Base-by-base conservation (phyloP, 1,140 invertebrate genomes). In the Drosophila persimilis region DNA sequence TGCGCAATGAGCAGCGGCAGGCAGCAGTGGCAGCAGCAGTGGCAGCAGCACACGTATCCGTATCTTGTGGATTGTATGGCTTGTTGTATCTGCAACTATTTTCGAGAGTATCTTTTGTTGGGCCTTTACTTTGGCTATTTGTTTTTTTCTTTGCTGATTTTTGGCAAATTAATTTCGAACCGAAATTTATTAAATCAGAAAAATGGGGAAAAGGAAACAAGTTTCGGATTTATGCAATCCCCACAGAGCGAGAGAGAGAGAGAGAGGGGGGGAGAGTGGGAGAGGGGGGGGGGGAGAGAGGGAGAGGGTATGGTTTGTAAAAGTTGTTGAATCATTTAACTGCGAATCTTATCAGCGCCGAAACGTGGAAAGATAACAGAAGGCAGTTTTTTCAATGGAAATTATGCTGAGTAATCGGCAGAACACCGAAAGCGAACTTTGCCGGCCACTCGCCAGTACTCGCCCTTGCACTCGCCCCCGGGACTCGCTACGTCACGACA, bases 1-100 rank as follows among this genome's bases (percentile, higher is more conserved):
- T 85, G 80, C 80, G 80, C 80, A 85, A 85, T 85, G 80, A 83
- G 79, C 74, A 70, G 29, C 11, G 9, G 24, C 11, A 15, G 24
- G 31, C 39, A 51, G 45, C 50, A 51, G 24, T 39, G 39, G n/a
- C 67, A 46, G 29, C 52, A 45, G 26, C 15, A 53, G 11, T 17
- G 3, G 9, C 31, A 53, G 15, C 41, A 29, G 31, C 50, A 72
- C 35, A 53, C 13, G 31, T 52, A 52, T 52, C 50, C 15, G 50
- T 29, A 31, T 13, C n/a, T 39, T 39, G 11, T 13, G 35, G 35
- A 39, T 39, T 29, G 50, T 52, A 9, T 31, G 35, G 31, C 20
- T 48, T 29, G 44, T 69, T 61, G 58, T 61, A 61, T 45, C 41
- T 69, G 65, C 65, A 69, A 69, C 65, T 69, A 69, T 69, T 69